Evolutionary conservation across 35 echinoderm and acorn worm species (phyloP).

Genomic region (Diadema setosum): DNA sequence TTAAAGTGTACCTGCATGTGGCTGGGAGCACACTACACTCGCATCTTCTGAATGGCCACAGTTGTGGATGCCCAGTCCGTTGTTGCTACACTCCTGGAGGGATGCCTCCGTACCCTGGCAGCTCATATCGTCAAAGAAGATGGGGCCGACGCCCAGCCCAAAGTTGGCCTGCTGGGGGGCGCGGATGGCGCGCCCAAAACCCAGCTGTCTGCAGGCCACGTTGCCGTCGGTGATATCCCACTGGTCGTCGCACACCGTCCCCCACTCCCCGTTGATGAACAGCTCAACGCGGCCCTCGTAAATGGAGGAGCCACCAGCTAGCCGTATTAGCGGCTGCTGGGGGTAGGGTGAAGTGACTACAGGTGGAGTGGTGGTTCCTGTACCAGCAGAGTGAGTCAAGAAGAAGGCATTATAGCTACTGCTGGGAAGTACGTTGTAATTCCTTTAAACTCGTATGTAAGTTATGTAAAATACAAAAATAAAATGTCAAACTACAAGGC

Average conservation of each 20-base stretch:
- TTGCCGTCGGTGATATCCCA: conserved; percentile 17
- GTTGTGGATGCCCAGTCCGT: conserved; percentile 12
- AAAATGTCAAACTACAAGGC: too few relatives aligned
- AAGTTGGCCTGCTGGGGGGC: neutral
- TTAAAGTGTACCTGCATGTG: too few relatives aligned
- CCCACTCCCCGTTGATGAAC: conserved; percentile 5
- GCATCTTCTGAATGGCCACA: conserved; percentile 51
- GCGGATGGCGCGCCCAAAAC: neutral
- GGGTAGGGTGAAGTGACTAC: too few relatives aligned
- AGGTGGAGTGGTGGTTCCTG: too few relatives aligned
- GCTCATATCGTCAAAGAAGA: conserved; percentile 26
- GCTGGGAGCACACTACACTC: neutral
- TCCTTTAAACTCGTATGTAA: too few relatives aligned
- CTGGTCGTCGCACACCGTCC: too few relatives aligned
- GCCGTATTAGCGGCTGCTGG: neutral
- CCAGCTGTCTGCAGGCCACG: neutral
- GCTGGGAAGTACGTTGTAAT: too few relatives aligned
- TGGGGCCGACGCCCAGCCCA: neutral
- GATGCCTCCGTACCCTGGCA: conserved; percentile 12
- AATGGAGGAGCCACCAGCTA: neutral
- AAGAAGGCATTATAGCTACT: too few relatives aligned
- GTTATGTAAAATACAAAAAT: too few relatives aligned
- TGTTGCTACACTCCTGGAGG: neutral
- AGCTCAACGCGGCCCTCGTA: conserved; percentile 10
- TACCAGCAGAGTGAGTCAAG: too few relatives aligned